Conservation (phyloP, 2,797 vertebrate species). For the Crax fasciolata region DNA sequence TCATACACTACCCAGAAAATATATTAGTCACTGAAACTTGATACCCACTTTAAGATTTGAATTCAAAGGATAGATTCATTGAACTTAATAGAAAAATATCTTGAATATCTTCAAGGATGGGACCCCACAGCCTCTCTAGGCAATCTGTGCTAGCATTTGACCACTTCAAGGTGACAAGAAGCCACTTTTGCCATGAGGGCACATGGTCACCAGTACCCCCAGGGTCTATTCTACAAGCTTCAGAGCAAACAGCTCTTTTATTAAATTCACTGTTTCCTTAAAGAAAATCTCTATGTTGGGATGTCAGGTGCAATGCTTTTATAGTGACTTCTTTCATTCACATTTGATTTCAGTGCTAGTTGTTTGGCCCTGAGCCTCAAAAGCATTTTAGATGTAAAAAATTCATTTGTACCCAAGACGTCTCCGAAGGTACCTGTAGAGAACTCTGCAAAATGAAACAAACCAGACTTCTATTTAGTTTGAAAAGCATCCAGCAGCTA, state of each 20-base stretch:
- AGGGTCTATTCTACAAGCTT: not conserved
- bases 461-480: conserved; percentile 67
- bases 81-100: not conserved
- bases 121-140: not conserved
- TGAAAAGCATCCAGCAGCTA: conserved; percentile 70
- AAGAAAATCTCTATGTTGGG: conserved; percentile 28
- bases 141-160: not conserved
- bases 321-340: not conserved
- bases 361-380: conserved; percentile 13
- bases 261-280: not conserved
- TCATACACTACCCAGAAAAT: not conserved
- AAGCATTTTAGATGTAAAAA: not conserved
- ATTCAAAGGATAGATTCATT: not conserved
- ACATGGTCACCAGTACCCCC: rapidly evolving
- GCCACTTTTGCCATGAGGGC: not conserved
- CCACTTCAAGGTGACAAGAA: not conserved
- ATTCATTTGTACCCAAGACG: not conserved
- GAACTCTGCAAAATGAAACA: conserved; percentile 61
- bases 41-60: conserved; percentile 20
- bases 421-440: conserved; percentile 18
- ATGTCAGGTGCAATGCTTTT: conserved; percentile 19
- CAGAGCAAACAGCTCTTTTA: not conserved
- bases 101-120: not conserved
- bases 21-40: conserved; percentile 5
- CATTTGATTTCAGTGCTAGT: conserved; percentile 27